phyloP scores from a whole-genome alignment of 2,797 vertebrate genomes.

The Rhinogobio ventralis region DNA sequence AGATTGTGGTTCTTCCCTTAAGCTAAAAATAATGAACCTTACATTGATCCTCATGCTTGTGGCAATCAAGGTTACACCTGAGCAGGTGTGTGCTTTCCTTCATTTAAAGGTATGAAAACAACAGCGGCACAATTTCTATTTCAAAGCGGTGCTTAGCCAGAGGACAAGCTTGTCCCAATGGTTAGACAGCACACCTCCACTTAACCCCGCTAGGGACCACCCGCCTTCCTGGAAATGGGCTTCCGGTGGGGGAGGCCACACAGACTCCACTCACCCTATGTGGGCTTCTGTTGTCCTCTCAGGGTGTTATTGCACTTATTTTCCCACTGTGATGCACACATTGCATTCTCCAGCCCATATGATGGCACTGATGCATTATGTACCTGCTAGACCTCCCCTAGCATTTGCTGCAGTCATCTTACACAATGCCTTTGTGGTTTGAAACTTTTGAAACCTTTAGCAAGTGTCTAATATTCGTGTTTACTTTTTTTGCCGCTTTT shows the following conservation, averaged over 20 bases:
- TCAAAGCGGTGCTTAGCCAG: constrained; percentile 75
- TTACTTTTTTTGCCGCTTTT: neutral
- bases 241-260: constrained; percentile 75
- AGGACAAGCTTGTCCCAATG: constrained; percentile 74
- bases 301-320: constrained; percentile 76
- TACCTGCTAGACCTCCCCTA: constrained; percentile 18
- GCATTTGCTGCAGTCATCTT: constrained; percentile 25
- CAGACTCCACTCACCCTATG: constrained; percentile 75
- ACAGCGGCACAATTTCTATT: constrained; percentile 77
- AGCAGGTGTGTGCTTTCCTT: constrained; percentile 23
- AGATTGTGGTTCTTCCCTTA: neutral
- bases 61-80: constrained; percentile 34
- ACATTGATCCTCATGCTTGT: neutral
- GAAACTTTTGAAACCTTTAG: neutral
- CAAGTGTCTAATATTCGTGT: neutral
- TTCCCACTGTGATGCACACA: constrained; percentile 77
- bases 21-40: constrained; percentile 14
- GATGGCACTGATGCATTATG: constrained; percentile 38
- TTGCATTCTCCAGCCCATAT: constrained; percentile 68
- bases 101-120: constrained; percentile 69
- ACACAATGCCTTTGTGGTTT: constrained; percentile 53
- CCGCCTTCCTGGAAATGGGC: constrained; percentile 80
- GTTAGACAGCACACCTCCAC: constrained; percentile 75
- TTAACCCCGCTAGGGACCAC: constrained; percentile 80
- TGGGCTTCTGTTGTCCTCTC: constrained; percentile 71